Base-by-base conservation (phyloP, 2,797 vertebrate genomes). In the Aeoliscus strigatus region DNA sequence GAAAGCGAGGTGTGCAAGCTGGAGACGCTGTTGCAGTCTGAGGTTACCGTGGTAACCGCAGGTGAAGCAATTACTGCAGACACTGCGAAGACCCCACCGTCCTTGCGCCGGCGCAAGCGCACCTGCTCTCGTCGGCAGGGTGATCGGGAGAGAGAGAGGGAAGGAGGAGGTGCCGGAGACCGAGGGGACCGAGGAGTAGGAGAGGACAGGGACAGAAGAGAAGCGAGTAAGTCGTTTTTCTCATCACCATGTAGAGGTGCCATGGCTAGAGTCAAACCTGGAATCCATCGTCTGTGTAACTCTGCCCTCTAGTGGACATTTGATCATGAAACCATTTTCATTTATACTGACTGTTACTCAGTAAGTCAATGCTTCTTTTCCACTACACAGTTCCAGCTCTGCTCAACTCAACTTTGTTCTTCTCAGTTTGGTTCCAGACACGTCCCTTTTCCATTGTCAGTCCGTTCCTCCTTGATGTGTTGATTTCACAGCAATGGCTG, bases 1-100 rank as follows among this genome's bases (percentile, higher is more conserved):
- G 91, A 92, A 70, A 82, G 81, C 14, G 91, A 93, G 37, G 88
- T 93, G 12, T 77, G 77, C 57, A 91, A 92, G 66, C 77, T 91
- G 1, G 91, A 93, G 76, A 91, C 89, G 0, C 77, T 90, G 40
- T 72, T 89, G 27, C 86, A 91, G 66, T 66, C 91, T 0, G 91
- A 94, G 42, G 91, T 93, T 23, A 53, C 85, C 0, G 85, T 89
- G 70, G 79, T 88, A 14, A 80, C 87, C 18, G 49, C 89, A 1
- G 90, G 87, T 3, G 91, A 90, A 14, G 70, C 62, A 0, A 67
- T 57, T 4, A 87, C 85, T 0, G 82, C 80, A 0, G 90, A 90
- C 0, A 31, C 75, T 0, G 79, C 85, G 10, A 87, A 87, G 29
- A 74, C 89, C 1, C 81, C 90, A 1, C 80, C 87, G 0, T 57